Percentiles rank a stretch among this genome's conserved stretches.
Evolutionary conservation across 2,113 vertebrate species (phyloP).

Genomic region (Oceanodroma tethys): DNA sequence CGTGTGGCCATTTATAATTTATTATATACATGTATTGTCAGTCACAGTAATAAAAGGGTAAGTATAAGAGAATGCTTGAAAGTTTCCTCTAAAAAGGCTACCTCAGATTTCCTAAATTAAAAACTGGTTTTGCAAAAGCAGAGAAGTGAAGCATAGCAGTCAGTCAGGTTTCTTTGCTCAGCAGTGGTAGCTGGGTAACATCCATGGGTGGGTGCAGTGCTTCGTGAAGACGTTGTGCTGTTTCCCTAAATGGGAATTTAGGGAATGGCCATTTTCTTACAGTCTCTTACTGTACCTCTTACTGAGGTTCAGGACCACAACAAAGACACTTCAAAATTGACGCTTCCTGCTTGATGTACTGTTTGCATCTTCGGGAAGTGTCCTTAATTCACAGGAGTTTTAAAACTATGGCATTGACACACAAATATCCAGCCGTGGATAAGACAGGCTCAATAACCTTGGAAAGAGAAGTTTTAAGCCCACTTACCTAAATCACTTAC

Average conservation of each 20-base stretch:
- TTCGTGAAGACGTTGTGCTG: background rate
- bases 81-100: background rate
- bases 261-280: background rate
- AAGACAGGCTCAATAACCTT: background rate
- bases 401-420: background rate
- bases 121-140: background rate
- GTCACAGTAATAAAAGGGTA: background rate
- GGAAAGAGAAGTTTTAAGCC: background rate
- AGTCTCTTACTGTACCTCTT: background rate
- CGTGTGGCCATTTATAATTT: background rate
- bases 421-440: background rate
- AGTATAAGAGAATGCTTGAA: background rate
- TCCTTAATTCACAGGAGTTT: background rate
- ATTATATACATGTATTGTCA: background rate
- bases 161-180: background rate
- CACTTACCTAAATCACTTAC: background rate
- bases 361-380: background rate
- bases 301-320: background rate
- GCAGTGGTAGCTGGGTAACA: background rate
- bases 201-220: background rate
- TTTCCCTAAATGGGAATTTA: background rate
- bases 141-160: background rate
- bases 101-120: background rate
- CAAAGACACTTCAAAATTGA: background rate
- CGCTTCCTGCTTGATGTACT: background rate